These are phyloP conservation scores for Cavia aperea DNA, from an alignment of 2,113 vertebrate genomes.

Conservation along the genomic window DNA sequence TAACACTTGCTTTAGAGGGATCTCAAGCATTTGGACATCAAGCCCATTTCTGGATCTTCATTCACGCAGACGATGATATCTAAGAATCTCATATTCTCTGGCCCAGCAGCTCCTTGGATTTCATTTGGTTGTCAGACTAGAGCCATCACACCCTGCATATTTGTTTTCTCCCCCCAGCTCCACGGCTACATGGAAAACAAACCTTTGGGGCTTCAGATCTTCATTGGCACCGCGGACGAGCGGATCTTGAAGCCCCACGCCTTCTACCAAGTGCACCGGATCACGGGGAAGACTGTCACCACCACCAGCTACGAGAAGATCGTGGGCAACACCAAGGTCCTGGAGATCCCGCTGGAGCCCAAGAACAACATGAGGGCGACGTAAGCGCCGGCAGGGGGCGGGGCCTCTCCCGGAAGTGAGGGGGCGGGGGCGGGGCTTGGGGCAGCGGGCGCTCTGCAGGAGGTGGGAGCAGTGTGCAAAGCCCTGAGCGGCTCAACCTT, in stretches of 20 bases:
- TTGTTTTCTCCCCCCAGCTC: conserved; percentile 77
- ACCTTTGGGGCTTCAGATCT: conserved; percentile 94
- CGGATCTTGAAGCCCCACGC: conserved; percentile 96
- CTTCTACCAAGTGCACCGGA: conserved; percentile 98
- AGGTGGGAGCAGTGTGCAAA: too few relatives aligned
- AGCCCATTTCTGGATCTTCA: accelerated
- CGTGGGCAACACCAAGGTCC: conserved; percentile 91
- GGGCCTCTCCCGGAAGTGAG: accelerated
- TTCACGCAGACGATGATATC: accelerated
- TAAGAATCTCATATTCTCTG: accelerated
- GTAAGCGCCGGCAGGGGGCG: conserved; percentile 74
- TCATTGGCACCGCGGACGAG: conserved; percentile 97
- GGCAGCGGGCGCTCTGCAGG: accelerated
- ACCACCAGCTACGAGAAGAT: conserved; percentile 98
- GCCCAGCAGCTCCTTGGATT: accelerated
- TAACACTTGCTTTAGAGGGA: not conserved
- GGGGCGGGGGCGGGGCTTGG: not conserved
- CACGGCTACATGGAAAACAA: conserved; percentile 96
- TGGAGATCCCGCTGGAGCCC: conserved; percentile 95
- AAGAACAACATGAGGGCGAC: conserved; percentile 98
- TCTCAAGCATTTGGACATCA: not conserved
- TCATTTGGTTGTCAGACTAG: not conserved
- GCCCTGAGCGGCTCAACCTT: not conserved
- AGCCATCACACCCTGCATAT: accelerated
- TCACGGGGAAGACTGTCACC: conserved; percentile 96